phyloP scores from a whole-genome alignment of 35 echinoderm and acorn worm species.

The Anneissia japonica region DNA sequence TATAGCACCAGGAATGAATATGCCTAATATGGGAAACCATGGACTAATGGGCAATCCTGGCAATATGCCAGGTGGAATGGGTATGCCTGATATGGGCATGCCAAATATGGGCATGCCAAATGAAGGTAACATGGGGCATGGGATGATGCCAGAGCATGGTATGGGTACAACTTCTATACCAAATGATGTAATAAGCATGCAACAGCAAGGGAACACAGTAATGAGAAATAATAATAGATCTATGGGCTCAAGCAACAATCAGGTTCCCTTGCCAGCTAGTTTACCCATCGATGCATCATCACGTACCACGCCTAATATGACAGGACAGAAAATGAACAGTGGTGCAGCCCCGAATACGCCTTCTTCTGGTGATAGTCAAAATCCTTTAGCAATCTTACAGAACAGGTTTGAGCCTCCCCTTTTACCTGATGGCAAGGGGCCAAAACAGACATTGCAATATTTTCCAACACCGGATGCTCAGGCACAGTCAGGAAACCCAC shows the following conservation, averaged over 20 bases:
- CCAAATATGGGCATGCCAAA: slow-evolving; percentile 25
- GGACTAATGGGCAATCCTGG: slow-evolving; percentile 18
- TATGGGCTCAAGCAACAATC: neutral
- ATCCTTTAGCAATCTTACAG: slow-evolving; percentile 80
- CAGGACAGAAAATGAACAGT: slow-evolving; percentile 25
- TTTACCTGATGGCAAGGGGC: slow-evolving; percentile 91
- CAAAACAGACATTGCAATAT: slow-evolving; percentile 98
- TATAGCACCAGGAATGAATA: slow-evolving; percentile 19
- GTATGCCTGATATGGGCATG: slow-evolving; percentile 42
- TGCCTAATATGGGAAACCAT: slow-evolving; percentile 22
- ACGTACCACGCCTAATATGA: neutral
- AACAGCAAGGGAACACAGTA: neutral
- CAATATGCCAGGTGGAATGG: slow-evolving; percentile 9
- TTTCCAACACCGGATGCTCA: slow-evolving; percentile 65
- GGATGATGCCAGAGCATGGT: slow-evolving; percentile 32
- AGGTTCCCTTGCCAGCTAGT: neutral
- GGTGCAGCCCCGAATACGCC: slow-evolving; percentile 12
- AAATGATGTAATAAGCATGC: slow-evolving; percentile 19
- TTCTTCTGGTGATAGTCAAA: slow-evolving; percentile 2
- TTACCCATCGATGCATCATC: neutral
- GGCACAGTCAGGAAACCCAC: slow-evolving; percentile 76
- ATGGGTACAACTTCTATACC: slow-evolving; percentile 1
- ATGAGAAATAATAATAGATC: neutral
- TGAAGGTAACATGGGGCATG: slow-evolving; percentile 6
- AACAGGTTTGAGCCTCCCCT: slow-evolving; percentile 87